Percentiles rank a stretch among this genome's conserved stretches.
Evolutionary conservation across 2,797 vertebrate genomes (phyloP).

Genomic region (Pipistrellus pipistrellus): DNA sequence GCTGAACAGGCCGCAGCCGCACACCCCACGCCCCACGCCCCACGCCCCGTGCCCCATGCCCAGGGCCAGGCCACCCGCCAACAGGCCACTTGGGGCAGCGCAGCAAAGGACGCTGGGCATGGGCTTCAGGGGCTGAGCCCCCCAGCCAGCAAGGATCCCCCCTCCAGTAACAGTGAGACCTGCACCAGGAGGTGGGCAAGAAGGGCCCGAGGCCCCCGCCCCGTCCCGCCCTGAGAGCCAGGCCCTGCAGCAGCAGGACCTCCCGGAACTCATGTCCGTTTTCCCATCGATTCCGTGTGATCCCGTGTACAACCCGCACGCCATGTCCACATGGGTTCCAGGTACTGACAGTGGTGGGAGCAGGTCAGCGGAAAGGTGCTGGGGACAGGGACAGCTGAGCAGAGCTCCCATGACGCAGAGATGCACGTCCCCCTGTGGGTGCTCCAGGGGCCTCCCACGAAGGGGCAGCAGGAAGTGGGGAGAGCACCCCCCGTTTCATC

Average conservation of each 20-base stretch:
- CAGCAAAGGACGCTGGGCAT: background rate
- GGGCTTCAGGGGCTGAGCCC: background rate
- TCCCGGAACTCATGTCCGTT: accelerated
- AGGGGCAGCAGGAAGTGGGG: background rate
- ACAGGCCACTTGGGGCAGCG: background rate
- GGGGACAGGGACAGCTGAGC: accelerated
- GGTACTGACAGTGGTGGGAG: accelerated
- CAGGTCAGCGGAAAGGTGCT: background rate
- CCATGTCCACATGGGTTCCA: accelerated
- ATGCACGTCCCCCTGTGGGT: accelerated
- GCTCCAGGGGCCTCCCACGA: background rate
- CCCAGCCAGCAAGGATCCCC: background rate
- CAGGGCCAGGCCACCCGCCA: background rate
- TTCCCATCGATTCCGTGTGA: accelerated
- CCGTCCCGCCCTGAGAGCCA: background rate
- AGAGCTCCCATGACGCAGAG: background rate
- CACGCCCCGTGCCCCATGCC: too few species aligned
- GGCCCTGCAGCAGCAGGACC: too few species aligned
- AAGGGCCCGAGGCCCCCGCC: background rate
- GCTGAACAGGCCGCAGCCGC: constrained; percentile 27
- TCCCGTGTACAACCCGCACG: accelerated
- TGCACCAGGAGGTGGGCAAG: too few species aligned
- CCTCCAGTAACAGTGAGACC: accelerated
- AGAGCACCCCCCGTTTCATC: accelerated
- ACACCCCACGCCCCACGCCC: background rate